Base-by-base conservation (phyloP, 1,140 invertebrate species). In the Lepidurus arcticus region DNA sequence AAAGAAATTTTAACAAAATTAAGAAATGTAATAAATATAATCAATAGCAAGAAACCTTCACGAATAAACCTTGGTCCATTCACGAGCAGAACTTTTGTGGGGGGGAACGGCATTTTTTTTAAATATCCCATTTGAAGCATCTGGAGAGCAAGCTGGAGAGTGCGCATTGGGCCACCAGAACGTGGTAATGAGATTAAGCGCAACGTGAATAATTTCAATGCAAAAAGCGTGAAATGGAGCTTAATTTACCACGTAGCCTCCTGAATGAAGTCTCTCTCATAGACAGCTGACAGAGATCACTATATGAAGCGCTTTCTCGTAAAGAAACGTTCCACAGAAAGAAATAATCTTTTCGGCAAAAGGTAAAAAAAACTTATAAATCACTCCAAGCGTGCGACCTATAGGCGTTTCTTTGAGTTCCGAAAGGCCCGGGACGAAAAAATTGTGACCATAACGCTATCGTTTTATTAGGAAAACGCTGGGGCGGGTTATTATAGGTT, bases 391-490 rank as follows among this genome's bases (percentile, higher is more conserved):
- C 53, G 53, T 65, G 53, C 53, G 53, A 65, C 53, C 53, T 65
- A 16, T 65, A 65, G 53, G 53, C 53, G 53, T 65, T 65, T 21
- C 53, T 65, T 65, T 65, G 16, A 21, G 53, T 65, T 65, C 53
- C 53, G 53, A 65, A 65, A 65, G 53, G 16, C 53, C 16, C n/a
- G 53, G 53, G n/a, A 65, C 24, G 21, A 65, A 65, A 65, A 65
- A 13, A 7, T 11, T 65, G 16, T 34, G 34, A 34, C 34, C 34
- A 34, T 34, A 34, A 34, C 13, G 53, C 53, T 16, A 65, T 65
- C 53, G 53, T 65, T 65, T 65, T 65, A 65, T 65, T 65, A 65
- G 21, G n/a, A 65, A 65, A 65, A 65, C 53, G 53, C 53, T 65
- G 21, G n/a, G 53, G 53, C 53, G 53, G 53, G 8, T 65, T 65